These are phyloP conservation scores for Melanotaenia parkinsoni DNA, from an alignment of 2,797 vertebrate species.

Conservation along the genomic window DNA sequence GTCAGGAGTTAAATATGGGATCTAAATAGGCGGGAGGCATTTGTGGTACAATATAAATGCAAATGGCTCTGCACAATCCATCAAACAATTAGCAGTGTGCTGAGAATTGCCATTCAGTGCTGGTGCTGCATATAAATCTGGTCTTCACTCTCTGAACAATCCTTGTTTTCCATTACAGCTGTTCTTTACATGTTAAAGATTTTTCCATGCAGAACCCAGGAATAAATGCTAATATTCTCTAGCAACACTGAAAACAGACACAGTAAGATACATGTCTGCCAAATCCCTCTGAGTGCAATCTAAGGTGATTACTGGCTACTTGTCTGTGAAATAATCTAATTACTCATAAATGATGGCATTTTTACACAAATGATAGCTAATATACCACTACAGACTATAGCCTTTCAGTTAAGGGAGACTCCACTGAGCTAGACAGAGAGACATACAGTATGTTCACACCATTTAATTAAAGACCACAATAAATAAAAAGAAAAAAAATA, in stretches of 20 bases:
- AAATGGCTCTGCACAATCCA: constrained; percentile 77
- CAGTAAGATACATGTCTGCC: constrained; percentile 32
- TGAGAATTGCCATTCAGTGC: constrained; percentile 75
- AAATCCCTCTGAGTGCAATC: constrained; percentile 43
- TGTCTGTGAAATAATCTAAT: constrained; percentile 64
- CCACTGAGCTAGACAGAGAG: neutral
- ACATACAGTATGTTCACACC: neutral
- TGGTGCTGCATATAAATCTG: constrained; percentile 66
- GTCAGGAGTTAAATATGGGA: constrained; percentile 74
- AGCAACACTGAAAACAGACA: constrained; percentile 17
- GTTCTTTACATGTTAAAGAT: constrained; percentile 53
- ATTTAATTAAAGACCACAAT: neutral
- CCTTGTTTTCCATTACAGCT: constrained; percentile 62
- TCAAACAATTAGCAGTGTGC: constrained; percentile 80
- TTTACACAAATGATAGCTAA: constrained; percentile 39
- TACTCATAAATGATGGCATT: constrained; percentile 54
- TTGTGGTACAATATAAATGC: constrained; percentile 79
- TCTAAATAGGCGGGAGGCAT: constrained; percentile 70
- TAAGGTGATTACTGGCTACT: constrained; percentile 57
- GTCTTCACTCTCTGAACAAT: constrained; percentile 39
- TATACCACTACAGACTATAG: neutral
- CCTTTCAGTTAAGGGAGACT: neutral
- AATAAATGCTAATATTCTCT: constrained; percentile 30
- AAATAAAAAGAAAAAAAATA: neutral
- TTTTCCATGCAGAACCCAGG: constrained; percentile 32